phyloP scores from a whole-genome alignment of 1,140 invertebrate genomes.

The Teleogryllus occipitalis region DNA sequence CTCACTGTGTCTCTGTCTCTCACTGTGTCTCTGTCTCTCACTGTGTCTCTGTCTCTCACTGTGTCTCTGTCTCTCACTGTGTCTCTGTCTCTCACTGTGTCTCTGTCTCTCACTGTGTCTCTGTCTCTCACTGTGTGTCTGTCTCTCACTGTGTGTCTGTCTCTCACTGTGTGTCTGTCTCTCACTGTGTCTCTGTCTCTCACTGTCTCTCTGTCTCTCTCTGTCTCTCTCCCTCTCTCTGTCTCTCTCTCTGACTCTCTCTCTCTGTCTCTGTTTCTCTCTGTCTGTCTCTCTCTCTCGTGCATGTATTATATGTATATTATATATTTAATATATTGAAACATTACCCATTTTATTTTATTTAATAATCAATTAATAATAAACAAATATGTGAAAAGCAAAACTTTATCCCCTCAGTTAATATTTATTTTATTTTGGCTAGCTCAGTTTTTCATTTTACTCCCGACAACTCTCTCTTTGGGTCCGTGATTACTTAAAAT shows the following conservation, averaged over 20 bases:
- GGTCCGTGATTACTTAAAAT: too few species aligned
- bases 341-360: too few species aligned
- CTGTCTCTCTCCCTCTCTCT: not conserved
- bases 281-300: not conserved
- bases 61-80: not conserved
- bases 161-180: not conserved
- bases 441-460: too few species aligned
- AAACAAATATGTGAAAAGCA: too few species aligned
- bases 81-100: not conserved
- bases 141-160: not conserved
- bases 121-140: not conserved
- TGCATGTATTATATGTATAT: too few species aligned
- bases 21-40: not conserved
- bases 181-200: not conserved
- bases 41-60: not conserved
- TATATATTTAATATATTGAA: too few species aligned
- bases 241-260: not conserved
- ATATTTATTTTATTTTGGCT: too few species aligned
- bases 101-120: not conserved
- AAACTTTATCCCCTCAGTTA: too few species aligned
- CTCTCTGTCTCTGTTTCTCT: too few species aligned
- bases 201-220: not conserved
- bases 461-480: too few species aligned
- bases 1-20: not conserved
- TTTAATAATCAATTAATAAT: too few species aligned